Conservation (phyloP, 92 coral and sea anemone species). For the Pocillopora meandrina region DNA sequence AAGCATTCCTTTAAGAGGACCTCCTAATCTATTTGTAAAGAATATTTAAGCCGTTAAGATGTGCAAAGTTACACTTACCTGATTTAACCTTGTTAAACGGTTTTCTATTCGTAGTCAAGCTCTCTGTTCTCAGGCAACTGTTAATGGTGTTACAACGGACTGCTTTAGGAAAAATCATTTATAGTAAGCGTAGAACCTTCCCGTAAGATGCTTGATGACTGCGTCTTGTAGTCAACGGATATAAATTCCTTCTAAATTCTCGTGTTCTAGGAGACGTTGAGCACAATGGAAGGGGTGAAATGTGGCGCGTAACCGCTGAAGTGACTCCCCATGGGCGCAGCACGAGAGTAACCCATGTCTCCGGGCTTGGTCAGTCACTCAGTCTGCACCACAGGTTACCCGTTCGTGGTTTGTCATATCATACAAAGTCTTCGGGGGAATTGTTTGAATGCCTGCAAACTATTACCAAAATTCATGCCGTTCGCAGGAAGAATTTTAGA, state of each 20-base stretch:
- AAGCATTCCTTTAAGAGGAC: too few relatives aligned
- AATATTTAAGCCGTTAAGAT: too few relatives aligned
- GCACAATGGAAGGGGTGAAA: slow-evolving; percentile 18
- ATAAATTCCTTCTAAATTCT: neutral
- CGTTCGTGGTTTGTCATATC: slow-evolving; percentile 9
- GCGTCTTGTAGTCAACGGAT: neutral
- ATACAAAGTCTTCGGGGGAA: neutral
- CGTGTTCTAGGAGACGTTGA: slow-evolving; percentile 49
- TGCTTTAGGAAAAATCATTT: too few relatives aligned
- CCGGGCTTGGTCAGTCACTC: neutral
- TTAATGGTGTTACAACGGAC: too few relatives aligned
- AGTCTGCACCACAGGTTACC: neutral
- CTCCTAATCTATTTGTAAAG: too few relatives aligned
- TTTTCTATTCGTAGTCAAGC: too few relatives aligned
- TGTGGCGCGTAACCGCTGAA: slow-evolving; percentile 11
- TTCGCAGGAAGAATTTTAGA: neutral
- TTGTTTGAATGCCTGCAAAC: neutral
- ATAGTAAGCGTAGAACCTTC: neutral
- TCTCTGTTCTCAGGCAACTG: too few relatives aligned
- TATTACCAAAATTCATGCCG: neutral
- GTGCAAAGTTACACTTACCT: too few relatives aligned
- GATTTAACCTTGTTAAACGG: too few relatives aligned
- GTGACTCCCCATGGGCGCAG: slow-evolving; percentile 18
- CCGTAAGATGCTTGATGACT: neutral
- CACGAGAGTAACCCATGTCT: neutral